A percentile compares a stretch with the other conserved stretches of the same genome.
Conservation (phyloP, 2,888 invertebrate genomes). For the Copidosoma aretas region DNA sequence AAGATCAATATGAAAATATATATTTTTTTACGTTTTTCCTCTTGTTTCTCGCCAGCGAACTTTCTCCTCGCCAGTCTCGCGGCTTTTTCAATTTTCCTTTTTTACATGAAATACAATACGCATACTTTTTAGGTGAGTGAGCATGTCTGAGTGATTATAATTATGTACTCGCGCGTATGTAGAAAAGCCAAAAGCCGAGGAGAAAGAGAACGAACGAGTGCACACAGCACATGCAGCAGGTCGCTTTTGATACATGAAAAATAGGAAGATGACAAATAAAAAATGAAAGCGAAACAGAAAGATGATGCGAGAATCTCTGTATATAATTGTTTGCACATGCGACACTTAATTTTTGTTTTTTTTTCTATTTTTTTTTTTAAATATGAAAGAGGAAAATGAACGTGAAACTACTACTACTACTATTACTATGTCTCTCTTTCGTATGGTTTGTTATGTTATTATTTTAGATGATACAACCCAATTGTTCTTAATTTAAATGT, state of each 20-base stretch:
- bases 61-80: constrained; percentile 15
- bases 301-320: neutral
- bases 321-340: too few species aligned
- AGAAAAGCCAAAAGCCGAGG: neutral
- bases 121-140: constrained; percentile 7
- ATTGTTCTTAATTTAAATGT: constrained; percentile 64
- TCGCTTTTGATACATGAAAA: neutral
- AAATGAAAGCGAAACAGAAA: constrained; percentile 29
- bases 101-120: neutral
- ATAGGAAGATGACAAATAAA: neutral
- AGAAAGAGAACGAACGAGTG: constrained; percentile 4
- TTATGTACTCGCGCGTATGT: too few species aligned
- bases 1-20: constrained; percentile 21
- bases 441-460: constrained; percentile 63
- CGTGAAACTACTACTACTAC: constrained; percentile 31
- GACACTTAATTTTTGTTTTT: too few species aligned
- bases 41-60: constrained; percentile 11
- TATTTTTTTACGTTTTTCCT: constrained; percentile 32
- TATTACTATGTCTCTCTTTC: constrained; percentile 51
- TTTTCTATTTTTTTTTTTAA: too few species aligned
- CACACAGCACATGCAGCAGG: neutral
- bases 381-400: constrained; percentile 34
- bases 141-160: constrained; percentile 11
- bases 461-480: constrained; percentile 60
- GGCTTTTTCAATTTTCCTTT: constrained; percentile 9